Evolutionary conservation across 2,113 vertebrate genomes (phyloP).

Genomic region (Mohoua ochrocephala): DNA sequence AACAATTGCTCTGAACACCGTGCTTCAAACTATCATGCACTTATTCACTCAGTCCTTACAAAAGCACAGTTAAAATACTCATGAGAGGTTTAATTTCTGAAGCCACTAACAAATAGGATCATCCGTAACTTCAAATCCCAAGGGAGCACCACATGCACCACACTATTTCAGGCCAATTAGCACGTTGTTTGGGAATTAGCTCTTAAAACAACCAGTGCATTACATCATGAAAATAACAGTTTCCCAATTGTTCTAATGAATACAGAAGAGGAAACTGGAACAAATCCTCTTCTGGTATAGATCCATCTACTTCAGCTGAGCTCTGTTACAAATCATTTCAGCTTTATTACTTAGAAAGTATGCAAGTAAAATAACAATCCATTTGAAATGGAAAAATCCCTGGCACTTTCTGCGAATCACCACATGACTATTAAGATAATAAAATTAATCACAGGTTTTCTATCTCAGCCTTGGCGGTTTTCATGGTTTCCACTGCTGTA

Average conservation of each 20-base stretch:
- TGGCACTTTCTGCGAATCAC: conserved; percentile 1
- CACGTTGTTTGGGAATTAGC: neutral
- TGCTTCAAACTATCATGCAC: neutral
- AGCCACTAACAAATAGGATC: neutral
- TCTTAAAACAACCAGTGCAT: neutral
- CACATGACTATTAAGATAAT: conserved; percentile 19
- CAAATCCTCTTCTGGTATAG: neutral
- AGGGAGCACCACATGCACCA: neutral
- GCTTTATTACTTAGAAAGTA: conserved; percentile 51
- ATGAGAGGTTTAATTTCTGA: neutral
- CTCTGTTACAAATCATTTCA: neutral
- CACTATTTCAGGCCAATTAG: neutral
- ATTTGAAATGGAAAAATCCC: conserved; percentile 31
- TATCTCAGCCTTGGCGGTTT: neutral
- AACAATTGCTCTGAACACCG: neutral
- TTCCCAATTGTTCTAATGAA: conserved; percentile 23
- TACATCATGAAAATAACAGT: neutral
- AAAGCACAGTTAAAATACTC: neutral
- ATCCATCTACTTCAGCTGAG: neutral
- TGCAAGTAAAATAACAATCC: conserved; percentile 40
- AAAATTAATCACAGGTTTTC: neutral
- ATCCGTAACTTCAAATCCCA: neutral
- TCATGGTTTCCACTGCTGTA: neutral
- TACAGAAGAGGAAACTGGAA: conserved; percentile 35
- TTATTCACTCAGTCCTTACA: neutral